These are phyloP conservation scores for Wasmannia auropunctata DNA, from an alignment of 1,140 invertebrate genomes.

Conservation along the genomic window DNA sequence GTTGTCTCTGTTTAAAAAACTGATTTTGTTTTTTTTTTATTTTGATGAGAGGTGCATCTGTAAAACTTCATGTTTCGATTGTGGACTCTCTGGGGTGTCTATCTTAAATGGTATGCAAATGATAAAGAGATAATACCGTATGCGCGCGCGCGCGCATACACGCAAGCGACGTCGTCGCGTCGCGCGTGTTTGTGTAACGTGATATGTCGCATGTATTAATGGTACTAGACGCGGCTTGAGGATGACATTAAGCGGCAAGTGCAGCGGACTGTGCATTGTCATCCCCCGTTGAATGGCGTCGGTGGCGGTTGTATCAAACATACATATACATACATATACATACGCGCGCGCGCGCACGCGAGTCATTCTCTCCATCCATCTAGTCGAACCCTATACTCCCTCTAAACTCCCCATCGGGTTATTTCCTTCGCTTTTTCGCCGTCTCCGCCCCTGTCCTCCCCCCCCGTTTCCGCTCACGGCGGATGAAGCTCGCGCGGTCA, in stretches of 20 bases:
- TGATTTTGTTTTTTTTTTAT: neutral
- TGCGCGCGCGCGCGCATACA: neutral
- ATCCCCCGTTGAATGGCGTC: conserved; percentile 68
- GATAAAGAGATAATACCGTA: conserved; percentile 21
- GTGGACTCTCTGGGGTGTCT: no score
- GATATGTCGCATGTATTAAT: conserved; percentile 70
- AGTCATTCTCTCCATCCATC: conserved; percentile 29
- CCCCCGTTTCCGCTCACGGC: neutral
- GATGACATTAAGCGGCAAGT: conserved; percentile 76
- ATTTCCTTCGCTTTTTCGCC: conserved; percentile 34
- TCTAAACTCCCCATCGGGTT: neutral
- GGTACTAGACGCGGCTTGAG: conserved; percentile 72
- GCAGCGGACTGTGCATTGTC: conserved; percentile 74
- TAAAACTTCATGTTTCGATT: neutral
- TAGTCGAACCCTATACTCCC: neutral
- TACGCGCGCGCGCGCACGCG: no score
- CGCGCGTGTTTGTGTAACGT: conserved; percentile 28
- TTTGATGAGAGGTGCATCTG: neutral
- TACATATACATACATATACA: no score
- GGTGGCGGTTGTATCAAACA: conserved; percentile 27
- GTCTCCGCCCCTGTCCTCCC: neutral
- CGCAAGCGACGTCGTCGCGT: conserved; percentile 26
- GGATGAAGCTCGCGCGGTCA: neutral
- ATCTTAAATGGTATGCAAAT: conserved; percentile 6
- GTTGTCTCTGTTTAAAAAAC: neutral